These are phyloP conservation scores for Eumeta japonica DNA, from an alignment of 1,140 invertebrate species.

Conservation along the genomic window DNA sequence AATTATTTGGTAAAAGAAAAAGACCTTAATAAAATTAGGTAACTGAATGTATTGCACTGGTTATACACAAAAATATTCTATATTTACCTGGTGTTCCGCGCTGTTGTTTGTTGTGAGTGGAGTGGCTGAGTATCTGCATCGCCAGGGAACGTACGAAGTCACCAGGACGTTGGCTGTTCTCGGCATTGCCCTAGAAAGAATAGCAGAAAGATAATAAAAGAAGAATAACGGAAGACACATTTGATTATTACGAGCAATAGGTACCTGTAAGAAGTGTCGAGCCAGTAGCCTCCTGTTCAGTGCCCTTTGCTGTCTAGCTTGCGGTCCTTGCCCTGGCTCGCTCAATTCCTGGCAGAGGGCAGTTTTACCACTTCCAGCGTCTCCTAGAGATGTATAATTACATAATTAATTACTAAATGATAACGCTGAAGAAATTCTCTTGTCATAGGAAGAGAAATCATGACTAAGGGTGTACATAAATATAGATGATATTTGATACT, in stretches of 20 bases:
- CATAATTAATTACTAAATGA: too few relatives aligned
- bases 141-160: slow-evolving; percentile 83
- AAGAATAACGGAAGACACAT: not conserved
- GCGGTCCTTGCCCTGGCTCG: slow-evolving; percentile 66
- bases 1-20: too few relatives aligned
- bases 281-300: slow-evolving; percentile 76
- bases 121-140: slow-evolving; percentile 72
- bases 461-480: not conserved
- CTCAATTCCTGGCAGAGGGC: slow-evolving; percentile 83
- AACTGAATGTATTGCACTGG: not conserved
- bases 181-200: slow-evolving; percentile 25
- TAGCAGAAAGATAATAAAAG: not conserved
- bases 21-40: not conserved
- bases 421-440: not conserved
- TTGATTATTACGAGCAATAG: not conserved
- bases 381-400: slow-evolving; percentile 56
- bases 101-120: slow-evolving; percentile 27
- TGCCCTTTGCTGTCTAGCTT: slow-evolving; percentile 67
- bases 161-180: slow-evolving; percentile 69
- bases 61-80: not conserved
- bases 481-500: not conserved
- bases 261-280: slow-evolving; percentile 78
- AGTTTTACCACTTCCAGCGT: slow-evolving; percentile 85
- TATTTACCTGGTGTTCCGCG: not conserved
- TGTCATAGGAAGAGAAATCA: not conserved